These are phyloP conservation scores for Morpho deidamia DNA, from an alignment of 2,888 invertebrate species.

Conservation along the genomic window DNA sequence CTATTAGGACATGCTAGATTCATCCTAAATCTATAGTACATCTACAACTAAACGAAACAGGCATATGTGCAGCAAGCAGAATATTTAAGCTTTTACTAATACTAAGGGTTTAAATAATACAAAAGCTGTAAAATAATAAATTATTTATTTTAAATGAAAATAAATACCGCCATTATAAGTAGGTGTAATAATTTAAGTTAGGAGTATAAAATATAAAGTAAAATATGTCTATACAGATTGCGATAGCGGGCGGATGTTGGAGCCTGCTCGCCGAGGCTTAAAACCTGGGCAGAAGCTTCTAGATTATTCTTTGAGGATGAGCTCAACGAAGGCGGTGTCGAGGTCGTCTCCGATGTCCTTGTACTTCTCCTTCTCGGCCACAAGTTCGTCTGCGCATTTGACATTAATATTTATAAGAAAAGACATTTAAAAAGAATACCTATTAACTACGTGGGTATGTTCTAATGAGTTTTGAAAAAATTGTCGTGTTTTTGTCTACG, in stretches of 20 bases:
- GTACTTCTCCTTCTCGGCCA: conserved; percentile 99
- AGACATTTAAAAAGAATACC: too few species aligned
- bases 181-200: conserved; percentile 69
- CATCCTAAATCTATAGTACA: too few species aligned
- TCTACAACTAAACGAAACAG: too few species aligned
- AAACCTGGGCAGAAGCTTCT: conserved; percentile 1
- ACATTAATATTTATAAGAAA: conserved; percentile 12
- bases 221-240: conserved; percentile 57
- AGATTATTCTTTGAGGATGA: conserved; percentile 85
- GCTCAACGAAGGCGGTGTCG: conserved; percentile 98
- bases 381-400: conserved; percentile 87
- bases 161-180: conserved; percentile 73
- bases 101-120: conserved; percentile 37
- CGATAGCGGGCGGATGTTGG: conserved; percentile 52
- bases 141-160: conserved; percentile 69
- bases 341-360: conserved; percentile 99
- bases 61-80: too few species aligned
- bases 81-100: background rate
- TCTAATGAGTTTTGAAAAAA: too few species aligned
- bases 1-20: too few species aligned
- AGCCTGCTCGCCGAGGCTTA: conserved; percentile 14
- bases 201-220: conserved; percentile 71
- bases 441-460: too few species aligned
- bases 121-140: conserved; percentile 53
- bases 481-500: too few species aligned